Conservation (phyloP, 2,113 vertebrate genomes). For the Thunnus thynnus region DNA sequence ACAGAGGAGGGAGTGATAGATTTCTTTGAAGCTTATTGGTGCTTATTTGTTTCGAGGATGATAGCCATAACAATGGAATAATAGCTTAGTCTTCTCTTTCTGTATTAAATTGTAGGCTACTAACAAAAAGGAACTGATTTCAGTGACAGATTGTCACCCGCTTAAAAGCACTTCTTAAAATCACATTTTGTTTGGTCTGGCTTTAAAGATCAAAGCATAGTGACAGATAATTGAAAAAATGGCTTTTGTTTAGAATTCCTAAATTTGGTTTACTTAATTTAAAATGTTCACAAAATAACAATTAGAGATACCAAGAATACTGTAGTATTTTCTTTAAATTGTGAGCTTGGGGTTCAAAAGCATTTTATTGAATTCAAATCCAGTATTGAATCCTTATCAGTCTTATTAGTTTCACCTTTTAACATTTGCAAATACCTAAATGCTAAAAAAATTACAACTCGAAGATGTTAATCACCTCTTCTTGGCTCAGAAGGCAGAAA, state of each 20-base stretch:
- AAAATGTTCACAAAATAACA: not conserved
- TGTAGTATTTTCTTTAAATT: not conserved
- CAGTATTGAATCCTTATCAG: too few species aligned
- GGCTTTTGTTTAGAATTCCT: not conserved
- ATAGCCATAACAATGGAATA: constrained; percentile 5
- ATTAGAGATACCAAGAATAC: not conserved
- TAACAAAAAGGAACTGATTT: constrained; percentile 14
- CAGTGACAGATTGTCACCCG: not conserved
- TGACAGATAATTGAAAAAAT: not conserved
- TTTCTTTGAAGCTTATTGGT: constrained; percentile 24
- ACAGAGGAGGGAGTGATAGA: not conserved
- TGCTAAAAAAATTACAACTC: not conserved
- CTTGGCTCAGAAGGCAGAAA: not conserved
- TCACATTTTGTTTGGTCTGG: not conserved
- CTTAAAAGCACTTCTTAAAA: constrained; percentile 21
- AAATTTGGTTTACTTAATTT: not conserved
- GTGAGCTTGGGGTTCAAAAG: not conserved
- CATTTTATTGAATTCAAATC: too few species aligned
- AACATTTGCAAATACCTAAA: not conserved
- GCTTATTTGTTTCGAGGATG: constrained; percentile 29
- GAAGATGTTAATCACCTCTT: not conserved
- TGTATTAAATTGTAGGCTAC: constrained; percentile 22
- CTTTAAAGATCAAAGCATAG: not conserved
- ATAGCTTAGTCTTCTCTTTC: not conserved
- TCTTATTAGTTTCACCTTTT: too few species aligned